These are phyloP conservation scores for Probosciger aterrimus DNA, from an alignment of 2,113 vertebrate species.

Conservation along the genomic window DNA sequence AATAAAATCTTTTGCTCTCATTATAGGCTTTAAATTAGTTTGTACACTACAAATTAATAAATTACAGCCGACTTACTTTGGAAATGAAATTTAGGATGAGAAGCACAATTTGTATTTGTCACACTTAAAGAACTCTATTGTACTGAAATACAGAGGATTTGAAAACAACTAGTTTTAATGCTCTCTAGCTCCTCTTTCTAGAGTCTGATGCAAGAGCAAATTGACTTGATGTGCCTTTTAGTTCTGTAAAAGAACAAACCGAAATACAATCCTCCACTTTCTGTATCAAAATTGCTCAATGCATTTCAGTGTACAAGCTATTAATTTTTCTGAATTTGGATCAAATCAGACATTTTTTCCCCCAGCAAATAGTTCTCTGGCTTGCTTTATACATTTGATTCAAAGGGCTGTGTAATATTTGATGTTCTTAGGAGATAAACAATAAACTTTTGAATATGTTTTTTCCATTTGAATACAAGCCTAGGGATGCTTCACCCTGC, in stretches of 20 bases:
- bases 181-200: slow-evolving; percentile 12
- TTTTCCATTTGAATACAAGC: slow-evolving; percentile 70
- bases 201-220: slow-evolving; percentile 9
- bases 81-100: slow-evolving; percentile 15
- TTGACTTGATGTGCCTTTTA: neutral
- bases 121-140: slow-evolving; percentile 21
- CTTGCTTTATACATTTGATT: slow-evolving; percentile 25
- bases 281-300: neutral
- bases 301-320: neutral
- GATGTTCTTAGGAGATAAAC: slow-evolving; percentile 67
- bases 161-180: neutral
- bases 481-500: slow-evolving; percentile 59
- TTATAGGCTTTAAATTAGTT: slow-evolving; percentile 4
- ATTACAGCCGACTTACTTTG: neutral
- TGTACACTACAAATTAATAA: slow-evolving; percentile 21
- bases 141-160: neutral
- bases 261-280: neutral
- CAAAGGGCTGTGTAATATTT: slow-evolving; percentile 50
- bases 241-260: neutral
- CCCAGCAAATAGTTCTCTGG: slow-evolving; percentile 25
- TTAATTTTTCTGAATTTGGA: slow-evolving; percentile 41
- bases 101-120: slow-evolving; percentile 29
- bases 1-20: neutral
- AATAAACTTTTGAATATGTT: slow-evolving; percentile 71
- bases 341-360: neutral